phyloP scores from a whole-genome alignment of 2,797 vertebrate genomes.

The Oryzias sinensis region DNA sequence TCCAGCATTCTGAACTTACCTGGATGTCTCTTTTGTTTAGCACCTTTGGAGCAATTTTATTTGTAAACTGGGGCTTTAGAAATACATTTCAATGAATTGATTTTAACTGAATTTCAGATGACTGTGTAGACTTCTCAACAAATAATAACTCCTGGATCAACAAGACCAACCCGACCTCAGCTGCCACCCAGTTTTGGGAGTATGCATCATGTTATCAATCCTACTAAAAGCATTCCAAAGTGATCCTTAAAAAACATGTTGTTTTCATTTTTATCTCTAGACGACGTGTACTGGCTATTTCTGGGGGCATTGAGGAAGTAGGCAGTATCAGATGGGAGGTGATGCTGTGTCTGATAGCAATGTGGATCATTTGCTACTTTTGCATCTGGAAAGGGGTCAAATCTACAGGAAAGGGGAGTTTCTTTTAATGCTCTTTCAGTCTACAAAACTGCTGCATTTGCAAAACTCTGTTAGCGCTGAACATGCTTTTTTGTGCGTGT shows the following conservation, averaged over 20 bases:
- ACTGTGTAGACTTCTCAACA: conserved; percentile 60
- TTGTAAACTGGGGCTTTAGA: too few species aligned
- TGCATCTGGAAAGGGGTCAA: conserved; percentile 79
- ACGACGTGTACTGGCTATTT: conserved; percentile 68
- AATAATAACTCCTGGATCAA: conserved; percentile 50
- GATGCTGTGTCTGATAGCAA: conserved; percentile 59
- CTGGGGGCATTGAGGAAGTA: conserved; percentile 73
- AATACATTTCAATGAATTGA: too few species aligned
- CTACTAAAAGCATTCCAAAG: not conserved
- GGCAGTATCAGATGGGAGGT: conserved; percentile 73
- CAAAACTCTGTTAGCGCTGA: not conserved
- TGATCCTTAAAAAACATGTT: not conserved
- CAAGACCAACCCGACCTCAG: conserved; percentile 52
- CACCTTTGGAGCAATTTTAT: too few species aligned
- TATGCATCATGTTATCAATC: conserved; percentile 42
- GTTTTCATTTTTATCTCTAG: conserved; percentile 29
- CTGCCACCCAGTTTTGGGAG: conserved; percentile 80
- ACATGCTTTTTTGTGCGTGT: too few species aligned
- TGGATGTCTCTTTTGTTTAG: too few species aligned
- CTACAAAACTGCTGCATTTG: not conserved
- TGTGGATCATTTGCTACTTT: conserved; percentile 77
- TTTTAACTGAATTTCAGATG: conserved; percentile 41
- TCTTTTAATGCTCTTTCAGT: not conserved
- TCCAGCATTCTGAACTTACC: too few species aligned
- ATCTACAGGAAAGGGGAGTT: conserved; percentile 78